phyloP scores from a whole-genome alignment of 1,140 invertebrate genomes.

The Plectus sambesii region DNA sequence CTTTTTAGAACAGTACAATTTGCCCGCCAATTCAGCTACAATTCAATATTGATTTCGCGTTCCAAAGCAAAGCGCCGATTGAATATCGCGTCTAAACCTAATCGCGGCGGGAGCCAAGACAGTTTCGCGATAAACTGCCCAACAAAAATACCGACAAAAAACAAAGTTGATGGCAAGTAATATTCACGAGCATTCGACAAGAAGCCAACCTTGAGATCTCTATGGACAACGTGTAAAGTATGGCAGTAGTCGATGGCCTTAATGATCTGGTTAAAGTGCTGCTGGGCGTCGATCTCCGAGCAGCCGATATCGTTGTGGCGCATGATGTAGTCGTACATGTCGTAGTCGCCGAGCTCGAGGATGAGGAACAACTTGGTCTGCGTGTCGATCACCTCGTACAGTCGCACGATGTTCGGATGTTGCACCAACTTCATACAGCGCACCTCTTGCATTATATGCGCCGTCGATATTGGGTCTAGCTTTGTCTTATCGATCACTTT shows the following conservation, averaged over 20 bases:
- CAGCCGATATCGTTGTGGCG: constrained; percentile 66
- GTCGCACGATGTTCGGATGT: constrained; percentile 88
- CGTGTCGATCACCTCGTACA: constrained; percentile 99
- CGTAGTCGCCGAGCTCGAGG: constrained; percentile 92
- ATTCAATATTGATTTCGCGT: too few species aligned
- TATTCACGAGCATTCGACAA: background rate
- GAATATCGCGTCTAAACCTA: too few species aligned
- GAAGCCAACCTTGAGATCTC: constrained; percentile 56
- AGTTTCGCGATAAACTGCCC: too few species aligned
- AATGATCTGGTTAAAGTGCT: constrained; percentile 78
- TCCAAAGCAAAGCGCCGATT: too few species aligned
- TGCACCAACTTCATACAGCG: constrained; percentile 98
- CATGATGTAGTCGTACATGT: constrained; percentile 99
- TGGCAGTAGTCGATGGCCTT: constrained; percentile 96
- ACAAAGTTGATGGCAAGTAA: too few species aligned
- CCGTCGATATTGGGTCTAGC: constrained; percentile 84
- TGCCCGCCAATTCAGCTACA: too few species aligned
- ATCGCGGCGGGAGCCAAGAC: too few species aligned
- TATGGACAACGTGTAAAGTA: constrained; percentile 76
- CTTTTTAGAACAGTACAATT: too few species aligned
- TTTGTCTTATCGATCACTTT: constrained; percentile 93
- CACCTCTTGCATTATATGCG: constrained; percentile 87
- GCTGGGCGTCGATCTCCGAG: constrained; percentile 62
- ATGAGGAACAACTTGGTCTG: constrained; percentile 62
- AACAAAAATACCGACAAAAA: too few species aligned